A percentile compares a stretch with the other conserved stretches of the same genome.
Conservation (phyloP, 64 coral and sea anemone species). For the Trachythela sp. region DNA sequence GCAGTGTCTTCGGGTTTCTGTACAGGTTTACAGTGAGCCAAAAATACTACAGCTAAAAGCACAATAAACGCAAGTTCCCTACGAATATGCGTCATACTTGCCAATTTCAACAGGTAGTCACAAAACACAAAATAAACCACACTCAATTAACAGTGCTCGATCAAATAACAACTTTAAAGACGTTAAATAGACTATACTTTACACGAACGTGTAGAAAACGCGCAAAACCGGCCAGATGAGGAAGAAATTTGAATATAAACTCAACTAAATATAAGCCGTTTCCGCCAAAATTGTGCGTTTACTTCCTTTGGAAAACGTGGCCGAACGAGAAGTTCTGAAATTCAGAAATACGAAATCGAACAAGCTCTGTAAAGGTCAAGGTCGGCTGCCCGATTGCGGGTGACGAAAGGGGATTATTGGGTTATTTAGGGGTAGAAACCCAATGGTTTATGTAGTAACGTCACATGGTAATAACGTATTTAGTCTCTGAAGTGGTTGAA, state of each 20-base stretch:
- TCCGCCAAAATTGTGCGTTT: background rate
- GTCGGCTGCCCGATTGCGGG: no score
- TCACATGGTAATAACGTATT: no score
- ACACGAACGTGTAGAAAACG: background rate
- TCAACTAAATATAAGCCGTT: background rate
- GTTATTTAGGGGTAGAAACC: no score
- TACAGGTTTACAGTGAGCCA: slow-evolving; percentile 57
- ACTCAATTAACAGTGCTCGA: background rate
- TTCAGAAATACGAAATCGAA: no score
- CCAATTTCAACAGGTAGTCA: background rate
- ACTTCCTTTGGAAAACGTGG: background rate
- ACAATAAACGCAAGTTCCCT: background rate
- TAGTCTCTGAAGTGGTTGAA: no score
- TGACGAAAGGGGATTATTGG: no score
- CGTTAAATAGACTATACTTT: background rate
- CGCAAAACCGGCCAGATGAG: no score
- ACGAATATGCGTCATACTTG: background rate
- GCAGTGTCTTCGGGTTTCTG: slow-evolving; percentile 30
- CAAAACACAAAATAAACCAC: background rate
- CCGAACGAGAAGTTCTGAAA: background rate
- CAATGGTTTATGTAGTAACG: no score
- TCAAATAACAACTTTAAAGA: background rate
- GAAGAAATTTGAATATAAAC: background rate
- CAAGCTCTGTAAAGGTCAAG: no score
- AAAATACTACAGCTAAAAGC: slow-evolving; percentile 26